Conservation (phyloP, 1,140 invertebrate species). For the Chlorops oryzae region DNA sequence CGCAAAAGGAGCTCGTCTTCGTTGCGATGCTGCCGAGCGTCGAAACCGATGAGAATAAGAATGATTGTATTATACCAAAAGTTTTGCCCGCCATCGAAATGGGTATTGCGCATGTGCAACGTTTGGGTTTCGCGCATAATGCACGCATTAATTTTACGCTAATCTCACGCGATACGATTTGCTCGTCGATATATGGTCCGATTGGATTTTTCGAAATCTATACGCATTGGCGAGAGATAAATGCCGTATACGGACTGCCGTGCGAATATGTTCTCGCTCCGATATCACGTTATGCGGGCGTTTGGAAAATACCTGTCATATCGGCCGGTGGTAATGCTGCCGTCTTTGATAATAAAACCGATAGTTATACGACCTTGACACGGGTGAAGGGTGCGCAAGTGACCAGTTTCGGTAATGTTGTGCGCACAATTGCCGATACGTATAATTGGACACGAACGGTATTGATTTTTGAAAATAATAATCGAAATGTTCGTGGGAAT, state of each 20-base stretch:
- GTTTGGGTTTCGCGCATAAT: conserved; percentile 51
- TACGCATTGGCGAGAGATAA: conserved; percentile 49
- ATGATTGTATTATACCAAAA: conserved; percentile 54
- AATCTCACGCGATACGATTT: conserved; percentile 66
- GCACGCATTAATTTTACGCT: conserved; percentile 63
- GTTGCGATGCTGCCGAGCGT: conserved; percentile 31
- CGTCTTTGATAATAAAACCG: conserved; percentile 51
- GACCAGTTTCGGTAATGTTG: conserved; percentile 62
- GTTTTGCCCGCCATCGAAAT: conserved; percentile 68
- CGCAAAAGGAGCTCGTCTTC: conserved; percentile 28
- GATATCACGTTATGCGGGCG: conserved; percentile 76
- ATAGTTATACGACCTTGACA: conserved; percentile 68
- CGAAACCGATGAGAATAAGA: conserved; percentile 37
- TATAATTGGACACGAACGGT: conserved; percentile 65
- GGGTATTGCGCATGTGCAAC: conserved; percentile 61
- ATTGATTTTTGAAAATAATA: conserved; percentile 63
- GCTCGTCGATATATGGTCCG: conserved; percentile 71
- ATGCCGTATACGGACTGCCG: conserved; percentile 83
- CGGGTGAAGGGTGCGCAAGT: conserved; percentile 78
- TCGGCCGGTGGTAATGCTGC: conserved; percentile 79
- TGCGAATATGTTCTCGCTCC: conserved; percentile 89
- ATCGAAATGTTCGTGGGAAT: conserved; percentile 53
- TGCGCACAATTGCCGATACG: conserved; percentile 58
- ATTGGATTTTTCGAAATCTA: conserved; percentile 75
- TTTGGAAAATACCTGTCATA: conserved; percentile 83